Base-by-base conservation (phyloP, 2,797 vertebrate species). In the Melanotaenia maccullochi region DNA sequence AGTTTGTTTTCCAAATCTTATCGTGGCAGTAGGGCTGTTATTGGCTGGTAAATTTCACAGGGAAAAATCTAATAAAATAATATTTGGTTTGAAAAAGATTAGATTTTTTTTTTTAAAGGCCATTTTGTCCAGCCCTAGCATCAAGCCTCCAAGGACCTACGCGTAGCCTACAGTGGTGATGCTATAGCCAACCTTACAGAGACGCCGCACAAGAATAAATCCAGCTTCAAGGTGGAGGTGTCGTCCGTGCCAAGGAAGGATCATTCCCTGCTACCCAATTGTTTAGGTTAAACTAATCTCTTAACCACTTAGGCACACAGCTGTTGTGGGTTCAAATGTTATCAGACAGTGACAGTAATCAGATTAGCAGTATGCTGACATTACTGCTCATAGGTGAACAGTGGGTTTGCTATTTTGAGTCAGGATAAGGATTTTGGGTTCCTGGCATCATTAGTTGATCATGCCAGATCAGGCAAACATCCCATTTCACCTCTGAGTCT, bases 311-410 rank as follows among this genome's bases (percentile, higher is more conserved):
- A 18, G 5, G 7, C 40, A 59, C 28, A 1, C 4, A 14, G 35
- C 18, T 54, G n/a, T 47, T 67, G n/a, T 13, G 22, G 25, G 20
- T 59, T 68, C n/a, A 62, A 44, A 20, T 25, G 14, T 16, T 67
- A 35, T 58, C 25, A 49, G 44, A 12, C 24, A 28, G 25, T 28
- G 25, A 24, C 22, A 52, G 3, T 25, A 52, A 52, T 30, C 54
- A 38, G 56, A 74, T 62, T 25, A 52, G 18, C 28, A 24, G 36
- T 16, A 22, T 32, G 36, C 44, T 24, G 30, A 69, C 32, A 57
- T 42, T 32, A 64, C 22, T 22, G 9, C 3, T 3, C 30, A 24
- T 22, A 22, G 49, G 49, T 32, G 3, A 56, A 49, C 11, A 36
- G 6, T 42, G 9, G 2, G 0, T 42, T 24, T 65, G 61, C 33